phyloP scores from a whole-genome alignment of 2,888 invertebrate genomes.

The Geophilus truncorum region DNA sequence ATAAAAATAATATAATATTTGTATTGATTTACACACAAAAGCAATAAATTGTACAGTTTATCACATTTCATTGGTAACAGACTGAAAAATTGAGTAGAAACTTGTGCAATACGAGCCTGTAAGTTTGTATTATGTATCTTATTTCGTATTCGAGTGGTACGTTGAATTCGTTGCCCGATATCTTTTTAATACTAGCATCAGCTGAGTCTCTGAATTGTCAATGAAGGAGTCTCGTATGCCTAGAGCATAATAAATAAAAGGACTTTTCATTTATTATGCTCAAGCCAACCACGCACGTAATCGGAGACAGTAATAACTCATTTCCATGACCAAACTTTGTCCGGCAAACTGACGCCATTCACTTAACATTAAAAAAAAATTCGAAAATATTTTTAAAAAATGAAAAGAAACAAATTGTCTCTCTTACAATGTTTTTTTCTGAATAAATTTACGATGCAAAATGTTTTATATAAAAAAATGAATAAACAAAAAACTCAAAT shows the following conservation, averaged over 20 bases:
- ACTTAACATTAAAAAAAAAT: background rate
- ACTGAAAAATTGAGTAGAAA: background rate
- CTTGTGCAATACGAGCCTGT: background rate
- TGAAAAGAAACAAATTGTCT: background rate
- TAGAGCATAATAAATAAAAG: background rate
- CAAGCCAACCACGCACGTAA: background rate
- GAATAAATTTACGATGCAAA: background rate
- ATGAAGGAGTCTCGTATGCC: background rate
- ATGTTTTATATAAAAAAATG: background rate
- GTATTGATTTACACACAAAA: no score
- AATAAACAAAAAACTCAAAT: no score
- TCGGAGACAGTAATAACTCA: background rate
- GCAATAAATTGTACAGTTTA: no score
- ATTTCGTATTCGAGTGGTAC: background rate
- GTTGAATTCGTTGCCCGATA: background rate
- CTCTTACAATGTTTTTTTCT: no score
- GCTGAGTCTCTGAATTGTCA: background rate
- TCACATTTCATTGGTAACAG: no score
- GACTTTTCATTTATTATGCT: background rate
- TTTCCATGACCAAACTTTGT: background rate
- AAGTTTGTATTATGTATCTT: background rate
- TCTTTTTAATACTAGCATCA: background rate
- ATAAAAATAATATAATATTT: no score
- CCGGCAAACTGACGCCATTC: background rate
- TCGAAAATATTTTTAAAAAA: background rate